Percentiles rank a stretch among this genome's conserved stretches.
Conservation (phyloP, 2,113 vertebrate species). For the Ivindomyrus marchei region DNA sequence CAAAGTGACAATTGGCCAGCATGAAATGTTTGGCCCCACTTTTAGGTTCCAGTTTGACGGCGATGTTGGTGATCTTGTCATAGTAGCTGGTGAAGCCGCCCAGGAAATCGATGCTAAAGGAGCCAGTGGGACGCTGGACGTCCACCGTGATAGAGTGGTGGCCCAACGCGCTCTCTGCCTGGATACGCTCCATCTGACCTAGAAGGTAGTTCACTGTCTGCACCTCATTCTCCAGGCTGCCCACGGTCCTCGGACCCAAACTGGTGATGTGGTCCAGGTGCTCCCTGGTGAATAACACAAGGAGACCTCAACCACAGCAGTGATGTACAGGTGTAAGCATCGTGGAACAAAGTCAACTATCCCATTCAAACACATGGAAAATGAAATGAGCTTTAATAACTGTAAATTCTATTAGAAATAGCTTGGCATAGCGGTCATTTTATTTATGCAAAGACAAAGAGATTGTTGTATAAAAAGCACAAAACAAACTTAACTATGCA, state of each 20-base stretch:
- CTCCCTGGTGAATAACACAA: constrained; percentile 53
- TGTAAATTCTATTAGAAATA: neutral
- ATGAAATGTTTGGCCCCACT: constrained; percentile 76
- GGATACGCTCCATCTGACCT: constrained; percentile 74
- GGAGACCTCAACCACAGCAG: neutral
- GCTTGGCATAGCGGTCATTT: neutral
- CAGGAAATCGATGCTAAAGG: constrained; percentile 93
- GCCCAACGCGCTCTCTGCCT: constrained; percentile 51
- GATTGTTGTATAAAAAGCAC: neutral
- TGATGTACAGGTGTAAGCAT: neutral
- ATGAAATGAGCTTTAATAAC: neutral
- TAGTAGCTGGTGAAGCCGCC: constrained; percentile 97
- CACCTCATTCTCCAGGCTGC: constrained; percentile 87
- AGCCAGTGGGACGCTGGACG: constrained; percentile 81
- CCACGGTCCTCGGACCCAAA: constrained; percentile 82
- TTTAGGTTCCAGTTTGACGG: constrained; percentile 80
- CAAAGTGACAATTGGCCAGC: constrained; percentile 95
- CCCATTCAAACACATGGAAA: neutral
- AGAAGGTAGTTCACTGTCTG: constrained; percentile 81
- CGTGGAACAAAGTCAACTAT: neutral
- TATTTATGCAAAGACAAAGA: neutral
- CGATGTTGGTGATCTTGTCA: constrained; percentile 85
- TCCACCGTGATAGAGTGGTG: constrained; percentile 74
- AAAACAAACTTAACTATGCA: neutral
- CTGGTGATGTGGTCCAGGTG: constrained; percentile 87